Evolutionary conservation across 2,113 vertebrate species (phyloP).

Genomic region (Plotosus lineatus): DNA sequence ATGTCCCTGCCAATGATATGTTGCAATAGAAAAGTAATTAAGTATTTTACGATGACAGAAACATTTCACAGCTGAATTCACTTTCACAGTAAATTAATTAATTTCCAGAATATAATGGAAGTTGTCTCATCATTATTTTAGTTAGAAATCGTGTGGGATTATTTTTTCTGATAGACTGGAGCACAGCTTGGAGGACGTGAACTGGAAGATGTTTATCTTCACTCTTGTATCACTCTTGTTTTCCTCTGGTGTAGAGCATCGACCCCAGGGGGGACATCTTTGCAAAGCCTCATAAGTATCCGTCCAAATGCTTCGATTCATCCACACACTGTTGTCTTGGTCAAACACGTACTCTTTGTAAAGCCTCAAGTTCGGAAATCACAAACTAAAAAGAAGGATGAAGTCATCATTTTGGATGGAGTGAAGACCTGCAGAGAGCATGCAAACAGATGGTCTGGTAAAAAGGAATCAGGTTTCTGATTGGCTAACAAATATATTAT

Average conservation of each 20-base stretch:
- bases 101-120: too few relatives aligned
- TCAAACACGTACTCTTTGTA: slow-evolving; percentile 51
- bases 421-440: neutral
- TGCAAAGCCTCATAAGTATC: slow-evolving; percentile 33
- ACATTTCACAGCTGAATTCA: too few relatives aligned
- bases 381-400: slow-evolving; percentile 37
- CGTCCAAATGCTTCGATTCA: slow-evolving; percentile 33
- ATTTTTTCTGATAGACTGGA: too few relatives aligned
- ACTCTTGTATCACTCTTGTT: slow-evolving; percentile 57
- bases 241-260: slow-evolving; percentile 48
- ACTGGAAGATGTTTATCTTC: slow-evolving; percentile 40
- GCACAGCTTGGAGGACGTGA: too few relatives aligned
- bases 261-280: slow-evolving; percentile 23
- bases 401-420: slow-evolving; percentile 20
- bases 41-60: too few relatives aligned
- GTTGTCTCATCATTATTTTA: too few relatives aligned
- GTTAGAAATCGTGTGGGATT: too few relatives aligned
- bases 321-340: slow-evolving; percentile 35
- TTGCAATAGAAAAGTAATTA: too few relatives aligned
- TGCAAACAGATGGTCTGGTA: too few relatives aligned
- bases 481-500: neutral
- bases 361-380: slow-evolving; percentile 28
- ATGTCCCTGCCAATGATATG: too few relatives aligned
- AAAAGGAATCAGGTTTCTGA: neutral
- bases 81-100: too few relatives aligned